Base-by-base conservation (phyloP, 2,797 vertebrate species). In the Clarias fuscus region DNA sequence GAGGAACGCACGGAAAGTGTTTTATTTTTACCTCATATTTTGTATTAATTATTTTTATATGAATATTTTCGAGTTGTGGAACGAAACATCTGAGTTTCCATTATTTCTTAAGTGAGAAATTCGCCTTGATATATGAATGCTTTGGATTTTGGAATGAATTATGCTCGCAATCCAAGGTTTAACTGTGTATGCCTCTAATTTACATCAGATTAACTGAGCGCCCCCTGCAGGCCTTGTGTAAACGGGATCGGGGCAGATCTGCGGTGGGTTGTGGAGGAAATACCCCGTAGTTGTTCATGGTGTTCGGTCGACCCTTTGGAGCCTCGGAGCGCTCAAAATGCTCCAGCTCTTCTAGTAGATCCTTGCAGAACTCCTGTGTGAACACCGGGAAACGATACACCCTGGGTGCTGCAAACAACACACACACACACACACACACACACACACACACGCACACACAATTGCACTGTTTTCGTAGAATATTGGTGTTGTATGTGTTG, bases 241-340 rank as follows among this genome's bases (percentile, higher is more conserved):
- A 27, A 27, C 67, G 10, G 33, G 30, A 20, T 37, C 7, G 6
- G 17, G 8, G 17, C 68, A 40, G 68, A 70, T 70, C 67, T 37
- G 30, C 14, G 1, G 27, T 30, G 17, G 67, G 33, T 17, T 22
- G 11, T 8, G 15, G 18, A 40, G 59, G 24, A 64, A n/a, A 17
- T 95, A 99, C 98, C 96, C 98, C 98, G 0, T 98, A 96, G 90
- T 97, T 96, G 92, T 99, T 99, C 98, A 99, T 99, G 79, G 96
- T 97, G 95, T 99, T 99, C 64, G 98, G 98, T 87, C 97, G 93
- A 85, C 97, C 98, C 91, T 98, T 99, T 0, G 97, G 97, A 89
- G 97, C 94, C 2, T 96, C 92, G 0, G 98, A 99, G 88, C 85
- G 92, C 92, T 99, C 97, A 85, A 99, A 99, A 91, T 99, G 94